Evolutionary conservation across 2,113 vertebrate species (phyloP).

Genomic region (Bombycilla garrulus): DNA sequence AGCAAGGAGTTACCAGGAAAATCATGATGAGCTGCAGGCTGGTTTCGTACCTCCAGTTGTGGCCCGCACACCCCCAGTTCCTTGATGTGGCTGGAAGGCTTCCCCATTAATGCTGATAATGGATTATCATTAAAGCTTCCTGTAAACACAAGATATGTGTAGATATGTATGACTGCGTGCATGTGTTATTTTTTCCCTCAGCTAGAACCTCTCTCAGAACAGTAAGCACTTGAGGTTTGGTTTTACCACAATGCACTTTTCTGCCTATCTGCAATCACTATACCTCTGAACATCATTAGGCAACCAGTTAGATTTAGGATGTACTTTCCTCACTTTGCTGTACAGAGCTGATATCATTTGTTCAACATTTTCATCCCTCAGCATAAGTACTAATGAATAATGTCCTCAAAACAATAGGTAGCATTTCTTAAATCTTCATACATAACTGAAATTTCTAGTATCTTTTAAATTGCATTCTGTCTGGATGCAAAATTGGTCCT

Average conservation of each 20-base stretch:
- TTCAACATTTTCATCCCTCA: neutral
- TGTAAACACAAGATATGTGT: neutral
- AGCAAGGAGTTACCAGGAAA: neutral
- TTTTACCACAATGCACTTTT: neutral
- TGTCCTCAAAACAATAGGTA: neutral
- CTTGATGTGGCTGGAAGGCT: neutral
- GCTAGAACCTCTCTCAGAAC: neutral
- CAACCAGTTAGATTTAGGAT: neutral
- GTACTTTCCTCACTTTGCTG: neutral
- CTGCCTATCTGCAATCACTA: neutral
- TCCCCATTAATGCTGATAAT: neutral
- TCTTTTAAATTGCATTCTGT: neutral
- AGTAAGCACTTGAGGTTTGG: neutral
- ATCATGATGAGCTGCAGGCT: neutral
- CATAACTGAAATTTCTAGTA: neutral
- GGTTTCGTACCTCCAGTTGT: neutral
- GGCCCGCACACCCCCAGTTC: neutral
- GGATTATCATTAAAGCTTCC: neutral
- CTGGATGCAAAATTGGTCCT: slow-evolving; percentile 24
- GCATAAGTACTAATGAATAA: neutral
- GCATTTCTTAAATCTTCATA: slow-evolving; percentile 6
- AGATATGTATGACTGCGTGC: rapidly evolving
- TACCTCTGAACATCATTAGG: neutral
- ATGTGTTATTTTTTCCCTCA: neutral
- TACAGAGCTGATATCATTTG: neutral